Evolutionary conservation across 2,113 vertebrate genomes (phyloP).

Genomic region (Strix aluco): DNA sequence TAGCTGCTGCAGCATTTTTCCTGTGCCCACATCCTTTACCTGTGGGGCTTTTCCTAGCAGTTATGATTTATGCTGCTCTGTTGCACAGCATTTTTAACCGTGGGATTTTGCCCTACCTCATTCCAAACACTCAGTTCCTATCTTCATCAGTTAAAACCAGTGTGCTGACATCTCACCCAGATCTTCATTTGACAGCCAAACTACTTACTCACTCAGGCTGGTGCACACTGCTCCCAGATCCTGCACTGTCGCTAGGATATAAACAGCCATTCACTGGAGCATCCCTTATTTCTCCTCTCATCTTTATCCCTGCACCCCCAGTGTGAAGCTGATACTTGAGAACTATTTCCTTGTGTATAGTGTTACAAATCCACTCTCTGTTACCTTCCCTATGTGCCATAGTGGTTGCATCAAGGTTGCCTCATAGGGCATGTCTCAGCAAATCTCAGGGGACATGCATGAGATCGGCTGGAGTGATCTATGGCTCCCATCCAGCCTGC

Average conservation of each 20-base stretch:
- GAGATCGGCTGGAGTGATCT: not conserved
- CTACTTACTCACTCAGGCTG: not conserved
- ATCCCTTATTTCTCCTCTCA: not conserved
- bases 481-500: not conserved
- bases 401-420: not conserved
- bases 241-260: not conserved
- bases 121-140: not conserved
- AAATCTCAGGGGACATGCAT: not conserved
- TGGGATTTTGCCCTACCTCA: slow-evolving; percentile 15
- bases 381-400: not conserved
- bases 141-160: not conserved
- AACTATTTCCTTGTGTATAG: not conserved
- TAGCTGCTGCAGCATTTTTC: slow-evolving; percentile 24
- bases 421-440: not conserved
- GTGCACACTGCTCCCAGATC: not conserved
- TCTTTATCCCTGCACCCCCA: not conserved
- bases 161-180: not conserved
- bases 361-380: not conserved
- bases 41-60: slow-evolving; percentile 23
- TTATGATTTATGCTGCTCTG: not conserved
- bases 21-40: slow-evolving; percentile 36
- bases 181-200: slow-evolving; percentile 15
- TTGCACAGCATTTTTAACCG: not conserved
- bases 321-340: not conserved
- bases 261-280: not conserved